Evolutionary conservation across 2,113 vertebrate species (phyloP).

Genomic region (Emydura subglobosa): DNA sequence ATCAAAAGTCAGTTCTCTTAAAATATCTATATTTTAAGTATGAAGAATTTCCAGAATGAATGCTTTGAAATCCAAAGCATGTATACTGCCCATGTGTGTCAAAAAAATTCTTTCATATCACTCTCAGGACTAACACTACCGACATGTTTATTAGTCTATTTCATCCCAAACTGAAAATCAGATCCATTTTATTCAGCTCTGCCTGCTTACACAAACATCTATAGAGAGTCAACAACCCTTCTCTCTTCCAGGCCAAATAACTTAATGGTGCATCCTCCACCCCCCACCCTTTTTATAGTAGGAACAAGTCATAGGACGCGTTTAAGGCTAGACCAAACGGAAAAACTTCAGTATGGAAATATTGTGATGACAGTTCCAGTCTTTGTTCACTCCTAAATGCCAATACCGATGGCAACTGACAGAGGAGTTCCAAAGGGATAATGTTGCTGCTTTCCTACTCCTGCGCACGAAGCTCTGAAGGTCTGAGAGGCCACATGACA

Average conservation of each 20-base stretch:
- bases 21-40: neutral
- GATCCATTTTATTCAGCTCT: neutral
- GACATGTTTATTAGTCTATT: accelerated
- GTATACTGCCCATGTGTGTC: neutral
- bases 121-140: neutral
- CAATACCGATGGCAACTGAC: neutral
- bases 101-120: neutral
- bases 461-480: neutral
- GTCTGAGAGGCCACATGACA: constrained; percentile 4
- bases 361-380: neutral
- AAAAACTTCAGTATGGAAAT: neutral
- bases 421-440: neutral
- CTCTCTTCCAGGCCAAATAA: neutral
- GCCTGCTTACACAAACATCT: neutral
- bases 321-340: neutral
- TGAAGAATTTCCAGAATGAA: accelerated
- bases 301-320: too few relatives aligned
- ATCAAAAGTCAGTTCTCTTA: neutral
- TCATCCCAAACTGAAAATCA: neutral
- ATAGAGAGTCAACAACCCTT: neutral
- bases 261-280: neutral
- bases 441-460: neutral
- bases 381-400: neutral
- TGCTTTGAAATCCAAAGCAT: neutral
- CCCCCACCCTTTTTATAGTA: neutral